These are phyloP conservation scores for Subacronicta megacephala DNA, from an alignment of 2,888 invertebrate genomes.

Conservation along the genomic window DNA sequence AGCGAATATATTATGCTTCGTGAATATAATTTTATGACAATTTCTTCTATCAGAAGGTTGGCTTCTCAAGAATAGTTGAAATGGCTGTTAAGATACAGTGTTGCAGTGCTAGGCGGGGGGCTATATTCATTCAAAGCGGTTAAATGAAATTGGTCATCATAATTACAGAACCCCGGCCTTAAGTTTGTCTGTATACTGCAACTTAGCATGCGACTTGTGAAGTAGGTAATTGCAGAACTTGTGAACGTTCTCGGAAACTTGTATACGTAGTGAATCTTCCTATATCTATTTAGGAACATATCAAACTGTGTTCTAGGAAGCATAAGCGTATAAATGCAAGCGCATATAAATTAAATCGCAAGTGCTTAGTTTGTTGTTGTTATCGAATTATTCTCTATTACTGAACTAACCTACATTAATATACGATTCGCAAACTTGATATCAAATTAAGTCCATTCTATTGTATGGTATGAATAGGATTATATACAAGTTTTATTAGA, in stretches of 20 bases:
- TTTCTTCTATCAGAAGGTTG: conserved; percentile 13
- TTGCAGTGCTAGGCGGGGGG: neutral
- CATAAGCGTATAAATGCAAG: conserved; percentile 17
- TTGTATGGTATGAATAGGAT: conserved; percentile 8
- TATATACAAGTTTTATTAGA: conserved; percentile 11
- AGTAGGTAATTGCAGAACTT: conserved; percentile 58
- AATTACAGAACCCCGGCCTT: conserved; percentile 20
- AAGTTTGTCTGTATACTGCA: conserved; percentile 26
- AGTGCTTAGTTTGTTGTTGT: conserved; percentile 24
- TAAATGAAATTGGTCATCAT: conserved; percentile 19
- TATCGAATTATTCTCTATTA: conserved; percentile 22
- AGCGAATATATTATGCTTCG: conserved; percentile 34
- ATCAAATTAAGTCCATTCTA: neutral
- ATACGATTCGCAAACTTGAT: conserved; percentile 1
- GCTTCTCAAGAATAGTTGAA: conserved; percentile 7
- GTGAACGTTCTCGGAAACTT: conserved; percentile 42
- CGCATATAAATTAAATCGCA: conserved; percentile 36
- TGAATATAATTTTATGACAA: conserved; percentile 42
- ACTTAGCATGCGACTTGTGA: conserved; percentile 41
- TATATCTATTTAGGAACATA: conserved; percentile 44
- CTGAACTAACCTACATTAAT: conserved; percentile 5
- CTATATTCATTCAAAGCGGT: neutral
- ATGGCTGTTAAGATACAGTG: conserved; percentile 2
- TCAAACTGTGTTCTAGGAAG: conserved; percentile 39
- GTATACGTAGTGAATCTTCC: conserved; percentile 32